phyloP scores from a whole-genome alignment of 92 coral and sea anemone species.

The Palythoa heliodiscus region DNA sequence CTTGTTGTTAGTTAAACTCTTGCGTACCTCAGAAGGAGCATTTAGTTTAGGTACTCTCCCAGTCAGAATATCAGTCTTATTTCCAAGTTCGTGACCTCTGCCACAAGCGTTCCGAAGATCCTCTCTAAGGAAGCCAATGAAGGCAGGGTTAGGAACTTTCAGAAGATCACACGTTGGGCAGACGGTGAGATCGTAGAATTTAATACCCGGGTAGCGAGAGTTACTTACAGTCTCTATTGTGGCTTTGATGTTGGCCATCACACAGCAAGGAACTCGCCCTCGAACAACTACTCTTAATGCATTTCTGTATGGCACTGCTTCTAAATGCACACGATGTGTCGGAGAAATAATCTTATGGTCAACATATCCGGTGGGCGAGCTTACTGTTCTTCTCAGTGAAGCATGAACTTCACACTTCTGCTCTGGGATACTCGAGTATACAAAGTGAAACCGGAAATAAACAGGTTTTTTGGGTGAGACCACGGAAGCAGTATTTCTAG shows the following conservation, averaged over 20 bases:
- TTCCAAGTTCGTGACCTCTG: constrained; percentile 75
- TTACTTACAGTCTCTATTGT: constrained; percentile 70
- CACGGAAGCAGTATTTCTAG: constrained; percentile 56
- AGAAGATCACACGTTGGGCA: constrained; percentile 72
- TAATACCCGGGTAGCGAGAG: constrained; percentile 80
- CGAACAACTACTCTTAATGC: constrained; percentile 68
- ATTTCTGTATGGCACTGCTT: constrained; percentile 64
- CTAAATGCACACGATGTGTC: constrained; percentile 69
- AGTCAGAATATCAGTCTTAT: constrained; percentile 57
- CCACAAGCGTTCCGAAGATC: constrained; percentile 57
- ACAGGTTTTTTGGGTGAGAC: constrained; percentile 58
- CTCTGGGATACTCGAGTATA: constrained; percentile 68
- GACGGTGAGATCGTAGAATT: constrained; percentile 56
- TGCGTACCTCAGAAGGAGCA: constrained; percentile 15
- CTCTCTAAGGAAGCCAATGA: constrained; percentile 42
- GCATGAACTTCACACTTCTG: constrained; percentile 65
- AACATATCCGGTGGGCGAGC: constrained; percentile 56
- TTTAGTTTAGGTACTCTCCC: constrained; percentile 51
- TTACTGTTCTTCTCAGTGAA: constrained; percentile 56
- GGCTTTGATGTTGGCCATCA: constrained; percentile 69
- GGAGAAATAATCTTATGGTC: constrained; percentile 44
- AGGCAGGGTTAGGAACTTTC: constrained; percentile 50
- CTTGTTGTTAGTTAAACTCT: constrained; percentile 42
- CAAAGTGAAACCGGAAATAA: constrained; percentile 70
- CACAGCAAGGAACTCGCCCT: constrained; percentile 78